phyloP scores from a whole-genome alignment of 2,888 invertebrate species.

The Atethmia centrago region DNA sequence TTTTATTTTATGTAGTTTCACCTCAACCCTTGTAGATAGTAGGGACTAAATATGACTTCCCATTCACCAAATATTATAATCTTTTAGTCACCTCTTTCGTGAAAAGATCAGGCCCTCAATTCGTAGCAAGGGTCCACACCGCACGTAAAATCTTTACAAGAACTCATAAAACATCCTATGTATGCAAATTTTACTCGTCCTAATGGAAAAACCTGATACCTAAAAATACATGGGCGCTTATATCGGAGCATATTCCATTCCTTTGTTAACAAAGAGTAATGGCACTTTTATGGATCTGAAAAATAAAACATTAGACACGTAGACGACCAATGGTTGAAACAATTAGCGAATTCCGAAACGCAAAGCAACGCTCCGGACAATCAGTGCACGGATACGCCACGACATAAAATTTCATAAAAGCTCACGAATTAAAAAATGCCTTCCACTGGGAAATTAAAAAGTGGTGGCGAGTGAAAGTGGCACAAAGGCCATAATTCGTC shows the following conservation, averaged over 20 bases:
- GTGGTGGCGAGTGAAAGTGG: slow-evolving; percentile 84
- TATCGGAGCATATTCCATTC: slow-evolving; percentile 53
- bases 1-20: neutral
- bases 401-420: slow-evolving; percentile 87
- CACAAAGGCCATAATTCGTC: slow-evolving; percentile 88
- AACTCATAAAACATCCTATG: slow-evolving; percentile 50
- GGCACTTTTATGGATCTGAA: slow-evolving; percentile 58
- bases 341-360: slow-evolving; percentile 78
- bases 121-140: slow-evolving; percentile 33
- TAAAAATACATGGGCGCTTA: slow-evolving; percentile 58
- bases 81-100: slow-evolving; percentile 36
- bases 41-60: neutral
- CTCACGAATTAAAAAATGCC: slow-evolving; percentile 86
- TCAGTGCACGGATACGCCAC: slow-evolving; percentile 77
- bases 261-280: slow-evolving; percentile 64
- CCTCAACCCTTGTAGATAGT: neutral
- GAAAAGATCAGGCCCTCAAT: slow-evolving; percentile 27
- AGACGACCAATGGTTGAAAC: slow-evolving; percentile 71
- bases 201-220: slow-evolving; percentile 61
- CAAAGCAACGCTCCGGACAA: slow-evolving; percentile 74
- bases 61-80: slow-evolving; percentile 40
- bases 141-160: slow-evolving; percentile 41
- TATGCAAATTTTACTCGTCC: slow-evolving; percentile 48
- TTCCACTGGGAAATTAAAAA: slow-evolving; percentile 86
- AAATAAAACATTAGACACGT: slow-evolving; percentile 64